phyloP scores from a whole-genome alignment of 2,113 vertebrate genomes.

The Halcyon malimbica region DNA sequence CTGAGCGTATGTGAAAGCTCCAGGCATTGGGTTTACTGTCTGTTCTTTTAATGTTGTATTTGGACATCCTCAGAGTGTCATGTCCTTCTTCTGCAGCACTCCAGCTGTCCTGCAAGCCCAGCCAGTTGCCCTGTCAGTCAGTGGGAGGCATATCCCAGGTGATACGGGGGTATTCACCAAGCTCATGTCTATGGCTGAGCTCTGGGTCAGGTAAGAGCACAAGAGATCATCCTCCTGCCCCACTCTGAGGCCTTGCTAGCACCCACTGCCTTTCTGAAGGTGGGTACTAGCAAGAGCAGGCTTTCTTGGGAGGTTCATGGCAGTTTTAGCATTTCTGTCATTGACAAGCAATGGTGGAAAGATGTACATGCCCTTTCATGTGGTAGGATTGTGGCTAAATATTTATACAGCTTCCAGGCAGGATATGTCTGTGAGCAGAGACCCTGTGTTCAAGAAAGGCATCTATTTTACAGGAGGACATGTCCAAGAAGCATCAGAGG shows the following conservation, averaged over 20 bases:
- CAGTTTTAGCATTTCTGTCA: neutral
- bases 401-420: neutral
- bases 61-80: neutral
- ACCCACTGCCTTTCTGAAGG: neutral
- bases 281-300: neutral
- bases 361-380: rapidly evolving
- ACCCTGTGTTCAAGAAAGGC: neutral
- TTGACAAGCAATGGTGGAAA: neutral
- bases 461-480: neutral
- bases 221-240: neutral
- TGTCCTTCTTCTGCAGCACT: neutral
- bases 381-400: neutral
- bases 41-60: neutral
- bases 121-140: neutral
- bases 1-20: neutral
- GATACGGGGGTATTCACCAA: neutral
- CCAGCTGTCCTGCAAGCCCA: neutral
- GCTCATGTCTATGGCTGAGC: neutral
- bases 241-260: neutral
- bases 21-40: neutral
- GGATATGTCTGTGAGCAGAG: neutral
- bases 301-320: neutral
- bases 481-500: neutral
- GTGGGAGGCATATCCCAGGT: neutral
- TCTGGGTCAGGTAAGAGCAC: neutral